These are phyloP conservation scores for Eufriesea mexicana DNA, from an alignment of 1,140 invertebrate genomes.

Conservation along the genomic window DNA sequence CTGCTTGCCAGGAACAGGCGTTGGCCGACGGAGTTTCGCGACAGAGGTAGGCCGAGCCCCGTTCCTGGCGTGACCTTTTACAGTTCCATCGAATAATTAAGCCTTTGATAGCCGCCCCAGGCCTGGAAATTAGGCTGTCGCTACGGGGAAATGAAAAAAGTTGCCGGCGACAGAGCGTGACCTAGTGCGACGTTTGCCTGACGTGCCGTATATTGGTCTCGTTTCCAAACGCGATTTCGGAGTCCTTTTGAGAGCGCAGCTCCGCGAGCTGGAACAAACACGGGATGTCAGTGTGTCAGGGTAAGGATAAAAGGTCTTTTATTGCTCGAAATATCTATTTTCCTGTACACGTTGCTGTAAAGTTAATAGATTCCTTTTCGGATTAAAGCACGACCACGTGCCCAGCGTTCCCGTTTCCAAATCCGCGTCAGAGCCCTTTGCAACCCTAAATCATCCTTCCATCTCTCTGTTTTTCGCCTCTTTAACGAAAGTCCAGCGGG, in stretches of 20 bases:
- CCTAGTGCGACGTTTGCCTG: slow-evolving; percentile 11
- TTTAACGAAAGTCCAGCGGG: not conserved
- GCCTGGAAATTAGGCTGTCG: slow-evolving; percentile 29
- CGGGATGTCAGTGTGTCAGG: not conserved
- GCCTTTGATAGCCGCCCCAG: slow-evolving; percentile 8
- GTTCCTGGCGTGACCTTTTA: not conserved
- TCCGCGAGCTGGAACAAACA: not conserved
- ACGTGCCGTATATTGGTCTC: slow-evolving; percentile 22
- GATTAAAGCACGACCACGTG: not conserved
- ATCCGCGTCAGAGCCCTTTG: not conserved
- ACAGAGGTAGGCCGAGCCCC: not conserved
- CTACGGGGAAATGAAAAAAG: slow-evolving; percentile 45
- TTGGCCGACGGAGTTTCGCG: not conserved
- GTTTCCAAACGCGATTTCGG: slow-evolving; percentile 16
- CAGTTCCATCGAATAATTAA: slow-evolving; percentile 20
- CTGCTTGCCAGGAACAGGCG: too few relatives aligned
- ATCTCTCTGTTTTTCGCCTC: not conserved
- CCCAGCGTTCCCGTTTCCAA: not conserved
- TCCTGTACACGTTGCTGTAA: not conserved
- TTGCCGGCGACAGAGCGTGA: slow-evolving; percentile 21
- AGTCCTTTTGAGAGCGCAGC: not conserved
- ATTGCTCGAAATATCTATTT: slow-evolving; percentile 10
- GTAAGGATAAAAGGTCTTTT: slow-evolving; percentile 4
- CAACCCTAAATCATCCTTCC: not conserved
- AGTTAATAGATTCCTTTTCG: not conserved